phyloP scores from a whole-genome alignment of 2,888 invertebrate genomes.

The Hanleya hanleyi region DNA sequence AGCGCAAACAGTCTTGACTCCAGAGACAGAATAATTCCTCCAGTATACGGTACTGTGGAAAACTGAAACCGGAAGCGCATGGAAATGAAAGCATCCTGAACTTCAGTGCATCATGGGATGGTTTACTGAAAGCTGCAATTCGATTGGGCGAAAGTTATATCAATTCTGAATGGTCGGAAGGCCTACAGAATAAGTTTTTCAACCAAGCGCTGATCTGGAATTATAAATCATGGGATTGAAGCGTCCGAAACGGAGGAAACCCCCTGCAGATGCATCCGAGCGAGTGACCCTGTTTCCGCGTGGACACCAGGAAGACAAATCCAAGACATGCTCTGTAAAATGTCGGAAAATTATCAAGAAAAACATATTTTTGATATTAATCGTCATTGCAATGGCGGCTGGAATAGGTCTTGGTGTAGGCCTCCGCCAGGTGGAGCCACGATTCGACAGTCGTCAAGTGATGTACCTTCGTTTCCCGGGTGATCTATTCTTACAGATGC shows the following conservation, averaged over 20 bases:
- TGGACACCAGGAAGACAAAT: not conserved
- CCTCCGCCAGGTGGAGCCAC: slow-evolving; percentile 74
- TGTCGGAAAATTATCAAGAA: not conserved
- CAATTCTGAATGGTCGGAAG: too few relatives aligned
- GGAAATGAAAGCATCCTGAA: too few relatives aligned
- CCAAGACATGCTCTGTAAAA: not conserved
- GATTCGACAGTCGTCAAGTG: slow-evolving; percentile 80
- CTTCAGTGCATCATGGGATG: too few relatives aligned
- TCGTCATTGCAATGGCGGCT: slow-evolving; percentile 75
- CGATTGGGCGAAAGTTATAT: too few relatives aligned
- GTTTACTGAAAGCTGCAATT: too few relatives aligned
- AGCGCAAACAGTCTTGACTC: too few relatives aligned
- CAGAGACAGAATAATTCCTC: too few relatives aligned
- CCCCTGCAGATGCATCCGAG: not conserved
- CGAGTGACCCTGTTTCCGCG: not conserved
- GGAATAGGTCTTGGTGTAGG: slow-evolving; percentile 78
- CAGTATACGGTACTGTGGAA: too few relatives aligned
- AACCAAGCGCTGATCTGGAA: too few relatives aligned
- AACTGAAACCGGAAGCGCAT: too few relatives aligned
- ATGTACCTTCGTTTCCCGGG: slow-evolving; percentile 80
- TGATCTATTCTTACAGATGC: slow-evolving; percentile 80
- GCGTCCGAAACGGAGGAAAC: not conserved
- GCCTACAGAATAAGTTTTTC: too few relatives aligned
- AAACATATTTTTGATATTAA: slow-evolving; percentile 78
- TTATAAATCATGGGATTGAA: not conserved